These are phyloP conservation scores for Machaerirhynchus nigripectus DNA, from an alignment of 2,113 vertebrate species.

Conservation along the genomic window DNA sequence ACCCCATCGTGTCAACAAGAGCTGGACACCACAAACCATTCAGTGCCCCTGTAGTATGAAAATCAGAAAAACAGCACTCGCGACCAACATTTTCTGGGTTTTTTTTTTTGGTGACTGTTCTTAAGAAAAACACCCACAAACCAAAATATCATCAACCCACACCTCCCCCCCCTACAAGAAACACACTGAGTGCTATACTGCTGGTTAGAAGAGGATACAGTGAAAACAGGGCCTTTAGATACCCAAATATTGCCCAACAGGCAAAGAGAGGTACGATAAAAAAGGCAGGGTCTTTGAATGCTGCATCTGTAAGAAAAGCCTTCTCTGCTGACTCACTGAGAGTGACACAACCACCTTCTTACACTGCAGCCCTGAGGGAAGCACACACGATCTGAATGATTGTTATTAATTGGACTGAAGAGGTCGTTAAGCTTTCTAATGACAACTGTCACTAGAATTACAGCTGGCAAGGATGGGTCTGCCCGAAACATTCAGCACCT, in stretches of 20 bases:
- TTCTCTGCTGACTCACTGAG: background rate
- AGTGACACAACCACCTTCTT: background rate
- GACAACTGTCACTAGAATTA: background rate
- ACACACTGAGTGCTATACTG: background rate
- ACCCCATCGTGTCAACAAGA: background rate
- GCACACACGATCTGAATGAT: background rate
- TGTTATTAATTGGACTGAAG: background rate
- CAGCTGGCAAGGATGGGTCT: background rate
- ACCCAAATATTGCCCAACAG: background rate
- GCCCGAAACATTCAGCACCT: background rate
- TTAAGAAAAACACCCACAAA: background rate
- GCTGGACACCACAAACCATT: background rate
- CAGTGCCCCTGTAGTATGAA: background rate
- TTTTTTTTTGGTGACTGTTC: background rate
- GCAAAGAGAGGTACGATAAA: background rate
- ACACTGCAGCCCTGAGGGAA: background rate
- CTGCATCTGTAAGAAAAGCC: background rate
- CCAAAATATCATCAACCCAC: background rate
- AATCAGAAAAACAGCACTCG: background rate
- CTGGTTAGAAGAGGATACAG: background rate
- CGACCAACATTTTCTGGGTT: background rate
- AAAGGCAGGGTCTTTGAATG: background rate
- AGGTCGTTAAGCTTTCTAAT: background rate
- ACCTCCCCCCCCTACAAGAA: accelerated
- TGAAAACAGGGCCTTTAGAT: background rate